A percentile compares a stretch with the other conserved stretches of the same genome.
Evolutionary conservation across 2,888 invertebrate species (phyloP).

Genomic region (Spodoptera exigua): DNA sequence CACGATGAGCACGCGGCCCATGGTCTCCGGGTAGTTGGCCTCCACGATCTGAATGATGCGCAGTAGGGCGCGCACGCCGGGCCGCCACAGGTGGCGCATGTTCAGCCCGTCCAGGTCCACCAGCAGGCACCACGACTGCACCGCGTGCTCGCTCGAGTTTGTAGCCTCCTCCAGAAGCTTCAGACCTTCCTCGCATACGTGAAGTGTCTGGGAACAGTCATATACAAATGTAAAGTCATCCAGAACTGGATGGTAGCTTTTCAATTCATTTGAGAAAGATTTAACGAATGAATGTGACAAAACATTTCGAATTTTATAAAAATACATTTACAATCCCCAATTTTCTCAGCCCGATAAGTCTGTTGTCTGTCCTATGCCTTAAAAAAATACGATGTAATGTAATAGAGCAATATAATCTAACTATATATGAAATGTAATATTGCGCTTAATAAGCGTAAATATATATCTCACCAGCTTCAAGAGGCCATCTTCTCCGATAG

Average conservation of each 20-base stretch:
- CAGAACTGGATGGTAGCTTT: too few species aligned
- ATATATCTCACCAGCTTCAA: constrained; percentile 92
- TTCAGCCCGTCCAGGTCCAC: constrained; percentile 98
- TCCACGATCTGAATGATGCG: constrained; percentile 93
- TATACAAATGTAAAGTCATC: too few species aligned
- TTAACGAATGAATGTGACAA: too few species aligned
- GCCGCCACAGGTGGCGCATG: constrained; percentile 98
- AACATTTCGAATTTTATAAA: too few species aligned
- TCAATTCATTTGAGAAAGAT: too few species aligned
- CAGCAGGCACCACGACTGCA: constrained; percentile 96
- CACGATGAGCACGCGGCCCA: constrained; percentile 96
- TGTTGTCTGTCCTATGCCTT: too few species aligned
- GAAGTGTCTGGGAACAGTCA: constrained; percentile 90
- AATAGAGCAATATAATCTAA: too few species aligned
- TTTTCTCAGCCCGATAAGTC: too few species aligned
- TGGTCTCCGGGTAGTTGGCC: constrained; percentile 98
- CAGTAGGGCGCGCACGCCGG: constrained; percentile 94
- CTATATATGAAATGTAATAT: too few species aligned
- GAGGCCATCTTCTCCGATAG: constrained; percentile 97
- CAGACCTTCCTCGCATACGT: constrained; percentile 97
- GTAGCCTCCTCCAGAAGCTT: constrained; percentile 96
- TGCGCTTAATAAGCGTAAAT: too few species aligned
- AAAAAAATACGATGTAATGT: too few species aligned
- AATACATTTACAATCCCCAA: too few species aligned
- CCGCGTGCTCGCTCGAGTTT: constrained; percentile 93